phyloP scores from a whole-genome alignment of 2,888 invertebrate genomes.

The Eupithecia vulgata region DNA sequence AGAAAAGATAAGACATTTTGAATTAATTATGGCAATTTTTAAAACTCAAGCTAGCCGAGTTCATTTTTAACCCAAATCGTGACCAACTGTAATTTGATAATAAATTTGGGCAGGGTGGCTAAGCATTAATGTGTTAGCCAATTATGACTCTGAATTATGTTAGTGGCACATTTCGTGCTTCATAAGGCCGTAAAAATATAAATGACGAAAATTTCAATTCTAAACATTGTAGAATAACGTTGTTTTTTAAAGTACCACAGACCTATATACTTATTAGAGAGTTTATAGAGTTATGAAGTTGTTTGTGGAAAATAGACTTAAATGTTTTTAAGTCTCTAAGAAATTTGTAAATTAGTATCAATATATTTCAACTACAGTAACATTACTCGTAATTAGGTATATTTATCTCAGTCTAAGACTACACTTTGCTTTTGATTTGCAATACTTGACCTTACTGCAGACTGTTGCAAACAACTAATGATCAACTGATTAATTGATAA shows the following conservation, averaged over 20 bases:
- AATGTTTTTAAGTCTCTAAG: not conserved
- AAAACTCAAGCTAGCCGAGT: constrained; percentile 10
- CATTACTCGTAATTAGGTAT: not conserved
- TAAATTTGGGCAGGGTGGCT: constrained; percentile 52
- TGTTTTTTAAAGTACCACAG: not conserved
- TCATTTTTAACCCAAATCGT: constrained; percentile 54
- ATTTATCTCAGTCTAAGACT: not conserved
- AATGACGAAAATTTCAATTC: constrained; percentile 25
- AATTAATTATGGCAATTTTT: constrained; percentile 18
- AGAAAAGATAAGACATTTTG: constrained; percentile 10
- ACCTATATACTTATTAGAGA: not conserved
- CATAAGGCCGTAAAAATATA: constrained; percentile 28
- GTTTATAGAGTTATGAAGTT: not conserved
- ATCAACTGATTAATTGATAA: not conserved
- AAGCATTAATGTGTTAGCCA: constrained; percentile 63
- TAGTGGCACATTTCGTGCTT: constrained; percentile 67
- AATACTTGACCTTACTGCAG: not conserved
- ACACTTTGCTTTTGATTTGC: not conserved
- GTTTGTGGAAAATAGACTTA: not conserved
- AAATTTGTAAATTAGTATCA: not conserved
- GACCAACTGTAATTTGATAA: constrained; percentile 62
- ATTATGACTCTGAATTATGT: constrained; percentile 74
- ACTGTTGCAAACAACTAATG: not conserved
- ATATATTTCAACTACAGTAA: not conserved
- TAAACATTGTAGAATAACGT: constrained; percentile 20